phyloP scores from a whole-genome alignment of 2,888 invertebrate species.

The Neocrepidodera transversa region DNA sequence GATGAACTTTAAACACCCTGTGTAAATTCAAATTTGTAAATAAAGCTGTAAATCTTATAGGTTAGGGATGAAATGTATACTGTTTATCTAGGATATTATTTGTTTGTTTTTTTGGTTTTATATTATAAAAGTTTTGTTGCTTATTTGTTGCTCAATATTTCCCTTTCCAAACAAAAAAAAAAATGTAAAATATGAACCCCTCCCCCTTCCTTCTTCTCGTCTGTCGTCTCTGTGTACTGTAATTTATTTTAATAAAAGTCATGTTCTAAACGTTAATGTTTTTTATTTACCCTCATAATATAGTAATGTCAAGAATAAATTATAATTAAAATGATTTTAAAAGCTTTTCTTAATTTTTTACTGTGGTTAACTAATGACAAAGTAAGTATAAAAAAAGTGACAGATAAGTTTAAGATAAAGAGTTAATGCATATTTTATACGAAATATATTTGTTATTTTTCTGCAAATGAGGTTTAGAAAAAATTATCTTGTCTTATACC shows the following conservation, averaged over 20 bases:
- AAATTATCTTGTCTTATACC: no score
- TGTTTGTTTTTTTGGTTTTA: conserved; percentile 56
- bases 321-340: no score
- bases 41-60: conserved; percentile 57
- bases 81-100: conserved; percentile 58
- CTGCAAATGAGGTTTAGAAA: no score
- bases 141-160: conserved; percentile 62
- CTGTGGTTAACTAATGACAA: no score
- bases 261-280: conserved; percentile 59
- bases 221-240: conserved; percentile 62
- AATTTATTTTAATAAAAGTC: conserved; percentile 64
- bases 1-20: conserved; percentile 13
- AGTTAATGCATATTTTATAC: no score
- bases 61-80: conserved; percentile 61
- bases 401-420: no score
- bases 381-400: no score
- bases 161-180: conserved; percentile 50
- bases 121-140: conserved; percentile 59
- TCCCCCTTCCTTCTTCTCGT: conserved; percentile 35
- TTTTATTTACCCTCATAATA: no score
- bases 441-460: no score
- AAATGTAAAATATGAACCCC: conserved; percentile 55
- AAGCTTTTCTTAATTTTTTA: no score
- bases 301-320: no score
- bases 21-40: conserved; percentile 35